These are phyloP conservation scores for Nowickia ferox DNA, from an alignment of 2,888 invertebrate species.

Conservation along the genomic window DNA sequence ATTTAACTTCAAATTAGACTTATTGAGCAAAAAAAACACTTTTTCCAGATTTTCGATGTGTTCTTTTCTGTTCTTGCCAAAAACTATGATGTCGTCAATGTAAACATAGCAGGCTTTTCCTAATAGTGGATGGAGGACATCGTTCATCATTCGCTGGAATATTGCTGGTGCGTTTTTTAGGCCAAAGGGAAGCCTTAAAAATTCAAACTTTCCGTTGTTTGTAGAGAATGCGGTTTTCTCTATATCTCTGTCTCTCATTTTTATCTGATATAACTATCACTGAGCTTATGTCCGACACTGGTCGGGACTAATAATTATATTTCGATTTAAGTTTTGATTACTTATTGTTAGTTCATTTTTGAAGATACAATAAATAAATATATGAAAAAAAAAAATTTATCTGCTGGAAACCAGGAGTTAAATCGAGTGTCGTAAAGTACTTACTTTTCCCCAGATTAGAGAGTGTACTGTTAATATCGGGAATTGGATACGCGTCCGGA, in stretches of 20 bases:
- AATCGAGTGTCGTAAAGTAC: constrained; percentile 16
- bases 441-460: background rate
- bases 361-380: background rate
- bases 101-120: constrained; percentile 60
- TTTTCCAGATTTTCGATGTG: constrained; percentile 35
- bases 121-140: background rate
- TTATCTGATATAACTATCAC: no score
- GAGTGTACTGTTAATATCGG: constrained; percentile 1
- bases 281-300: no score
- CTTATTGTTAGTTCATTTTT: no score
- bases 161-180: constrained; percentile 48
- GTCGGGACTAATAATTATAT: no score
- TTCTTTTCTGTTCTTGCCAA: constrained; percentile 18
- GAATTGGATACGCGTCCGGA: background rate
- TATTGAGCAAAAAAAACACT: constrained; percentile 31
- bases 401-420: constrained; percentile 26
- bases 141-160: constrained; percentile 37
- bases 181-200: constrained; percentile 51
- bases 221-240: background rate
- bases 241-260: constrained; percentile 8
- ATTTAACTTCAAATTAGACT: constrained; percentile 56
- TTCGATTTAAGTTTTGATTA: no score
- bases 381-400: no score
- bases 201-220: constrained; percentile 62
- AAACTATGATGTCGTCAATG: constrained; percentile 58